Base-by-base conservation (phyloP, 2,797 vertebrate species). In the Crypturellus tataupa region DNA sequence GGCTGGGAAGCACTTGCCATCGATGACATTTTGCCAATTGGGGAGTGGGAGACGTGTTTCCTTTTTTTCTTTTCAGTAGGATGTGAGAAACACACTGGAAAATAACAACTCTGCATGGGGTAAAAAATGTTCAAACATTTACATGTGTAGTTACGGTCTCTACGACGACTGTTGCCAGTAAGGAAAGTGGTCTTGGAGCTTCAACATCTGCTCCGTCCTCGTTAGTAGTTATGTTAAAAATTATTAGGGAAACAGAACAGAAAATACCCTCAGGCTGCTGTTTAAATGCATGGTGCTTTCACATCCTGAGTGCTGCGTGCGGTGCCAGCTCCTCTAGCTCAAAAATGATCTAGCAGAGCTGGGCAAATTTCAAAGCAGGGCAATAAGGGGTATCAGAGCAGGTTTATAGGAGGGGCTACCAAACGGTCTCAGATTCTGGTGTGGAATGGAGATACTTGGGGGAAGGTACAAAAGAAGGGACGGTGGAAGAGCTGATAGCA, bases 181-280 rank as follows among this genome's bases (percentile, higher is more conserved):
- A 91, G 62, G 60, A 89, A 90, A 79, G 59, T 78, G 49, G 29
- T 94, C 93, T 92, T 86, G 63, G 73, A 91, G 80, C 70, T 91
- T 83, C 63, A 86, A 56, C 94, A 93, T 95, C 91, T 96, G 93
- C 70, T 94, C 2, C 0, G 51, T 76, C 49, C 73, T 92, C 1
- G 1, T 86, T 94, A 91, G 82, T 29, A 79, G 55, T 93, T 95
- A 88, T 53, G 51, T 39, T 93, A 91, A 94, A 96, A 93, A 94
- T 95, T 89, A 89, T 81, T 94, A 92, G 69, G 37, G 72, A 84
- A 87, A 93, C n/a, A 56, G 70, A 95, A 76, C 25, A 87, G 87
- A 94, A 93, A 87, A 90, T 70, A 15, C 73, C 91, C 55, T 37
- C 37, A 65, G 91, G 94, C 77, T 67, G 70, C 82, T 80, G 42